These are phyloP conservation scores for Dendrolimus punctatus DNA, from an alignment of 1,140 invertebrate genomes.

Conservation along the genomic window DNA sequence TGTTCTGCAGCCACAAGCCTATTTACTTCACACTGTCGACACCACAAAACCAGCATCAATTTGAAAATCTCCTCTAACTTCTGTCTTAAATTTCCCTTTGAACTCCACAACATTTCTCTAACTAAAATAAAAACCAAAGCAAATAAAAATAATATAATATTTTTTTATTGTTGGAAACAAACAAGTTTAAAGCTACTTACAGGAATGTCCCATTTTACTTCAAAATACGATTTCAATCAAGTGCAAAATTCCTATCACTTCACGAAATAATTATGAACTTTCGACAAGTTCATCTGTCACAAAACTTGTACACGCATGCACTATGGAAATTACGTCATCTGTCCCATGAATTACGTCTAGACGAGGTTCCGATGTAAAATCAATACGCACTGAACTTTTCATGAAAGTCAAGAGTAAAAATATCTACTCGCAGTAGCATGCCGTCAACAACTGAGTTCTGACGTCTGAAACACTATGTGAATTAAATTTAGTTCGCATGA, in stretches of 20 bases:
- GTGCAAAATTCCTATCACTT: constrained; percentile 2
- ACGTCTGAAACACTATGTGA: constrained; percentile 43
- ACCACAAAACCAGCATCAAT: constrained; percentile 87
- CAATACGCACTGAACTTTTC: constrained; percentile 42
- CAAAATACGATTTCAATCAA: constrained; percentile 6
- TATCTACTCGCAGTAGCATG: constrained; percentile 46
- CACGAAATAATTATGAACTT: background rate
- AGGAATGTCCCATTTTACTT: constrained; percentile 38
- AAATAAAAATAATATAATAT: constrained; percentile 11
- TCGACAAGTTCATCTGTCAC: constrained; percentile 1
- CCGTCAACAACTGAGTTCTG: constrained; percentile 50
- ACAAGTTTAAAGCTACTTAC: constrained; percentile 32
- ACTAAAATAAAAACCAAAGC: constrained; percentile 46
- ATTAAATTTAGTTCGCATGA: constrained; percentile 57
- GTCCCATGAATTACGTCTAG: constrained; percentile 13
- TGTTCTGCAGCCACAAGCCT: constrained; percentile 72
- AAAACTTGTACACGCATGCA: constrained; percentile 13
- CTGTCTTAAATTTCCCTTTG: constrained; percentile 74
- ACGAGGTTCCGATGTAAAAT: constrained; percentile 38
- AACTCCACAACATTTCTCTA: constrained; percentile 40
- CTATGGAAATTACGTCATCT: constrained; percentile 34
- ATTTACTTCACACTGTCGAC: constrained; percentile 80
- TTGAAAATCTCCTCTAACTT: constrained; percentile 84
- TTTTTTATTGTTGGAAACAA: constrained; percentile 5
- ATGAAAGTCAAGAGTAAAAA: constrained; percentile 30